Conservation (phyloP, 2,113 vertebrate species). For the Fregata magnificens region DNA sequence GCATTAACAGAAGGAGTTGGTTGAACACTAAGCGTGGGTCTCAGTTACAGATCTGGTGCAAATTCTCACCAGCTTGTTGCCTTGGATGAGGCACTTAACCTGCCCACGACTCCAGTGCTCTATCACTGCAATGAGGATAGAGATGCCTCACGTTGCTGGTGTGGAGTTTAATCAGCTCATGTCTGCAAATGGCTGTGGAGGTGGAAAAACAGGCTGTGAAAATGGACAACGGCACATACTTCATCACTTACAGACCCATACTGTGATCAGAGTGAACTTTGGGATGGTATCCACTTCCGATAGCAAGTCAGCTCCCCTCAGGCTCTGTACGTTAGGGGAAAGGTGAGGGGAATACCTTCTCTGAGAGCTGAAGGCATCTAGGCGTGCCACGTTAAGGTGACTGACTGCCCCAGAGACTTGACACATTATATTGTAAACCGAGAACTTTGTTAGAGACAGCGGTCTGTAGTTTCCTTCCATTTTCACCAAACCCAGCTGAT, state of each 20-base stretch:
- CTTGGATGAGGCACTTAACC: not conserved
- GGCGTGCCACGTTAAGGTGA: not conserved
- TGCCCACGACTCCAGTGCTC: not conserved
- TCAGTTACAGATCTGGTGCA: not conserved
- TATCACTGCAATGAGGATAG: not conserved
- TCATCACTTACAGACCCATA: not conserved
- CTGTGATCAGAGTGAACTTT: not conserved
- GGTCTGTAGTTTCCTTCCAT: not conserved
- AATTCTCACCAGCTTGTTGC: not conserved
- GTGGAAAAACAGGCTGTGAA: constrained; percentile 1
- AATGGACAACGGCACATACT: not conserved
- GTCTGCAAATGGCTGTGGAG: not conserved
- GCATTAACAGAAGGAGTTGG: not conserved
- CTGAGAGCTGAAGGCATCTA: not conserved
- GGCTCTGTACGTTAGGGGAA: not conserved
- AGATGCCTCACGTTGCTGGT: not conserved
- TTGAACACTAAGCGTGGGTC: not conserved
- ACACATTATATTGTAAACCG: not conserved
- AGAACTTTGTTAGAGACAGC: not conserved
- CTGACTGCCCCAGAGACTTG: not conserved
- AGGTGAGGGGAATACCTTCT: not conserved
- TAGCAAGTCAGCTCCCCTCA: not conserved
- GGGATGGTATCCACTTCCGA: not conserved
- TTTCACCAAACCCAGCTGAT: not conserved
- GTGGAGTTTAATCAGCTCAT: not conserved